These are phyloP conservation scores for Ceratoteleas bidentatus DNA, from an alignment of 1,140 invertebrate species.

Conservation along the genomic window DNA sequence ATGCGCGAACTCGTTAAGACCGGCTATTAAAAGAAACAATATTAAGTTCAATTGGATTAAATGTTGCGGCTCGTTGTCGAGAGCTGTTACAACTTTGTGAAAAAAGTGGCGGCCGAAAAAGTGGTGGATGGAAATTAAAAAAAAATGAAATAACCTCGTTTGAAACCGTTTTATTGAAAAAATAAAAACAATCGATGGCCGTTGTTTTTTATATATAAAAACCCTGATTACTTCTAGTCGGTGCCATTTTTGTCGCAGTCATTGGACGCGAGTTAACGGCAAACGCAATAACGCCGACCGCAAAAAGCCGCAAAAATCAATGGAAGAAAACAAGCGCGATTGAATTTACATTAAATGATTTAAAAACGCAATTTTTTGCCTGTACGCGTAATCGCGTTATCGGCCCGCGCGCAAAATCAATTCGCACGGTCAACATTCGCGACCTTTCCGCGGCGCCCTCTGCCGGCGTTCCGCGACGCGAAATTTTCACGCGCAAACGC, in stretches of 20 bases:
- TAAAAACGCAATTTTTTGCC: conserved; percentile 21
- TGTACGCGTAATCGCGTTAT: conserved; percentile 19
- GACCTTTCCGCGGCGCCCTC: background rate
- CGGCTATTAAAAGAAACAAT: too few species aligned
- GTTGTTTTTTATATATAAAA: background rate
- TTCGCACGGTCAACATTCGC: conserved; percentile 24
- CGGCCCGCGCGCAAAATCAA: conserved; percentile 15
- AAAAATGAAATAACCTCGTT: too few species aligned
- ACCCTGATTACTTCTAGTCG: conserved; percentile 10
- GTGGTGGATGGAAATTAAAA: too few species aligned
- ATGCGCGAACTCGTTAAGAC: too few species aligned
- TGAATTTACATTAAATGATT: conserved; percentile 18
- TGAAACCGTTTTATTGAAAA: too few species aligned
- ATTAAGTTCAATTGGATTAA: too few species aligned
- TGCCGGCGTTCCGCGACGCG: too few species aligned
- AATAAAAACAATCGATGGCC: too few species aligned
- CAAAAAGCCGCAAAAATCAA: conserved; percentile 3
- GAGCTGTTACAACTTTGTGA: too few species aligned
- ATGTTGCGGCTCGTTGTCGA: too few species aligned
- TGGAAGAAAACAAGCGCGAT: conserved; percentile 24
- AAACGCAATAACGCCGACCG: conserved; percentile 10
- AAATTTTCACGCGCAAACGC: conserved; percentile 4
- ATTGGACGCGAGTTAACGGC: conserved; percentile 10
- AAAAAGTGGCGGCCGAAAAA: too few species aligned
- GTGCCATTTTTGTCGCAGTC: conserved; percentile 7